A percentile compares a stretch with the other conserved stretches of the same genome.
Evolutionary conservation across 2,797 vertebrate genomes (phyloP).

Genomic region (Molossus molossus): DNA sequence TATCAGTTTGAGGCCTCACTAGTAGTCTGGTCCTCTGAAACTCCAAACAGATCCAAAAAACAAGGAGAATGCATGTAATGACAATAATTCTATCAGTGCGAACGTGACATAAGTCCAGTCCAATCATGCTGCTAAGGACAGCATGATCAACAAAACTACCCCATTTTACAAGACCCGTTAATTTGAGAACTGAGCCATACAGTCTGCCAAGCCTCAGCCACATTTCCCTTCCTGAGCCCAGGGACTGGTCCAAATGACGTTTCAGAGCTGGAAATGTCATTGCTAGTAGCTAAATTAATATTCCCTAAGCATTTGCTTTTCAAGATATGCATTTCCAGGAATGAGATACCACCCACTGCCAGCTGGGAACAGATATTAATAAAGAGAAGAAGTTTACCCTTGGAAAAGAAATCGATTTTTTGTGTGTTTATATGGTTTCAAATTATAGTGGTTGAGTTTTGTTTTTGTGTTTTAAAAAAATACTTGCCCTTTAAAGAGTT

Average conservation of each 20-base stretch:
- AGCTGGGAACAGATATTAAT: constrained; percentile 76
- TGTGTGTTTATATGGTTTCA: constrained; percentile 75
- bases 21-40: not conserved
- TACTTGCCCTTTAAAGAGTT: constrained; percentile 73
- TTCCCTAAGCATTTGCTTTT: constrained; percentile 72
- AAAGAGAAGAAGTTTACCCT: constrained; percentile 78
- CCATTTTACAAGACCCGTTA: not conserved
- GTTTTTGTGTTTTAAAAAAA: constrained; percentile 27
- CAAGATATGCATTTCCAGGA: constrained; percentile 78
- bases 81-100: not conserved
- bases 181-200: not conserved
- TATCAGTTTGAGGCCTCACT: not conserved
- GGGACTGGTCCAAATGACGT: constrained; percentile 70
- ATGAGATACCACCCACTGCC: constrained; percentile 72
- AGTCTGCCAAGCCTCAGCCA: not conserved
- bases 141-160: not conserved
- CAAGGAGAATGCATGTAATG: not conserved
- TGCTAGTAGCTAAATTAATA: constrained; percentile 64
- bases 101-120: not conserved
- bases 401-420: constrained; percentile 56
- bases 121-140: not conserved
- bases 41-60: not conserved
- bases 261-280: constrained; percentile 62
- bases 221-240: not conserved
- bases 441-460: constrained; percentile 33